Percentiles rank a stretch among this genome's conserved stretches.
These are phyloP conservation scores for Bradypodion ventrale DNA, from an alignment of 2,797 vertebrate genomes.

Conservation along the genomic window DNA sequence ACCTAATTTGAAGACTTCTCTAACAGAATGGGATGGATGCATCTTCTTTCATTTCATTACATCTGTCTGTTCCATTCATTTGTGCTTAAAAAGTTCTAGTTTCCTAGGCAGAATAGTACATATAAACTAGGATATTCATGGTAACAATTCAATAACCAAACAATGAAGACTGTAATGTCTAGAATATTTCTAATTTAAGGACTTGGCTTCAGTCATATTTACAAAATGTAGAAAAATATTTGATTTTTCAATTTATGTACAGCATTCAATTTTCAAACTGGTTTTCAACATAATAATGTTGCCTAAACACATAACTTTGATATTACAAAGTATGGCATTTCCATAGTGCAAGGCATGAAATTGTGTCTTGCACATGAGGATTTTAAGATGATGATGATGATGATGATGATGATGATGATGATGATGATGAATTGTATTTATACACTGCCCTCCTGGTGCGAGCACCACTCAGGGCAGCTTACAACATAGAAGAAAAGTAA, in stretches of 20 bases:
- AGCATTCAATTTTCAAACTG: no score
- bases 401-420: no score
- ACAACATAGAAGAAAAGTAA: no score
- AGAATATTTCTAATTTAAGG: neutral
- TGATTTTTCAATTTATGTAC: neutral
- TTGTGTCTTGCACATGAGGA: neutral
- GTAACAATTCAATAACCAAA: no score
- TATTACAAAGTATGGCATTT: neutral
- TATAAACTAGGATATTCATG: neutral
- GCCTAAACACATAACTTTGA: neutral
- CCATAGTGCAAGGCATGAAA: neutral
- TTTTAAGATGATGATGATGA: no score
- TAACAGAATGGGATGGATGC: neutral
- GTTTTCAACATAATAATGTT: neutral
- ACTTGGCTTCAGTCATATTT: neutral
- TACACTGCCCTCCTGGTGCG: no score
- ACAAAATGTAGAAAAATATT: neutral
- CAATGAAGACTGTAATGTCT: neutral
- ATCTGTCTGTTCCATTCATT: no score
- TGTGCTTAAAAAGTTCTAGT: no score
- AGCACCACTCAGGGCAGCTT: no score
- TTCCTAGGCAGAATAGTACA: neutral
- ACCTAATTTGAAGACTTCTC: neutral
- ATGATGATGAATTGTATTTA: no score
- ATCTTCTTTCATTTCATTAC: neutral